These are phyloP conservation scores for Liposcelis brunnea DNA, from an alignment of 2,888 invertebrate species.

Conservation along the genomic window DNA sequence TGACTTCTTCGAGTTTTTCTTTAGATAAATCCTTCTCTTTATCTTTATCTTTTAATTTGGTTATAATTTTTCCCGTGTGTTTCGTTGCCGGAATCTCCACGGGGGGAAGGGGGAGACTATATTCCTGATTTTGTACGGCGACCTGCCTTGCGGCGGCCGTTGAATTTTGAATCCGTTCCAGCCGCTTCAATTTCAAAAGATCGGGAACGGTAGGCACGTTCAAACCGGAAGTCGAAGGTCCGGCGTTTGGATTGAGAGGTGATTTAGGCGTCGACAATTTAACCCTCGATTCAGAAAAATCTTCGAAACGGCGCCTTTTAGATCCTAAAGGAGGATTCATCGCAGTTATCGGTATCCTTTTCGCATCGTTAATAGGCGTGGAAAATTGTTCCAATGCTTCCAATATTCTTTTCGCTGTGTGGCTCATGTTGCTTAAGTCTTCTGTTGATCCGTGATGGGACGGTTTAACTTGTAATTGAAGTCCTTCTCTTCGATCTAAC, in stretches of 20 bases:
- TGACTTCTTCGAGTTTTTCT: conserved; percentile 16
- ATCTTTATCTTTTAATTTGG: conserved; percentile 25
- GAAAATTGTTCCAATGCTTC: conserved; percentile 67
- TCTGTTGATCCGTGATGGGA: conserved; percentile 22
- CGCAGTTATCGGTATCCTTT: conserved; percentile 16
- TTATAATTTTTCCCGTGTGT: conserved; percentile 29
- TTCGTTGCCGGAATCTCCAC: conserved; percentile 21
- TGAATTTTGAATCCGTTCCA: conserved; percentile 38
- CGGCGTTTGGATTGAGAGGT: too few relatives aligned
- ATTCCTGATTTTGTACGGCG: conserved; percentile 24
- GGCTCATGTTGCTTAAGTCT: conserved; percentile 34
- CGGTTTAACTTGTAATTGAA: conserved; percentile 30
- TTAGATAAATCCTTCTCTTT: conserved; percentile 25
- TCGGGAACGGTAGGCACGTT: conserved; percentile 45
- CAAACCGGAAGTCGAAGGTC: conserved; percentile 19
- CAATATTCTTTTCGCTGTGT: conserved; percentile 59
- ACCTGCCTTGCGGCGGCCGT: conserved; percentile 43
- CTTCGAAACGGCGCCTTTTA: background rate
- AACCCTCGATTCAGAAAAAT: background rate
- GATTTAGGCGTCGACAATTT: too few relatives aligned
- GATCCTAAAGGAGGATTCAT: background rate
- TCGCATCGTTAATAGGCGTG: conserved; percentile 40
- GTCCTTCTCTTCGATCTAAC: conserved; percentile 6
- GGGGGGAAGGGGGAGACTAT: conserved; percentile 18
- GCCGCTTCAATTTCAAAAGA: conserved; percentile 39